A percentile compares a stretch with the other conserved stretches of the same genome.
Conservation (phyloP, 35 echinoderm and acorn worm genomes). For the Stichopus chloronotus region DNA sequence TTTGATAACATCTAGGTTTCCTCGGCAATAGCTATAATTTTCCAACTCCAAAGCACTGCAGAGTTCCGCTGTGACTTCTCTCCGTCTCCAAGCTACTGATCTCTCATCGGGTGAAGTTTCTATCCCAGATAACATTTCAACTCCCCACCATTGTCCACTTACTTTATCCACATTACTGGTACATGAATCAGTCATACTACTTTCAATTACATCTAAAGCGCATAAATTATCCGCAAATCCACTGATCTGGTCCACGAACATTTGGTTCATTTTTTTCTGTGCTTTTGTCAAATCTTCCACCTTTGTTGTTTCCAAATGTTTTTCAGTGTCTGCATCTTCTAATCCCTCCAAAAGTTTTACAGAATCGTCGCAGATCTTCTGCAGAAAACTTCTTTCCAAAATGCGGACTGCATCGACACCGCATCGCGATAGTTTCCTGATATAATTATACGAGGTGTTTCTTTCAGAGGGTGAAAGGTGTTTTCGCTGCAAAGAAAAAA, state of each 20-base stretch:
- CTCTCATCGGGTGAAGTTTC: neutral
- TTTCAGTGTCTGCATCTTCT: neutral
- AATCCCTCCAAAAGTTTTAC: neutral
- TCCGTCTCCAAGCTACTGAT: neutral
- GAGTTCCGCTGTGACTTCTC: neutral
- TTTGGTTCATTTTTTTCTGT: neutral
- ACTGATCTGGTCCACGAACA: neutral
- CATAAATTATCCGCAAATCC: slow-evolving; percentile 26
- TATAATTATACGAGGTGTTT: slow-evolving; percentile 5
- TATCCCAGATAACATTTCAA: neutral
- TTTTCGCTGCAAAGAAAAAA: neutral
- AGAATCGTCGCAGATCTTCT: neutral
- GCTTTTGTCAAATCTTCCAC: neutral
- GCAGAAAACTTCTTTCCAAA: slow-evolving; percentile 3
- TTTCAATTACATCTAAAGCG: neutral
- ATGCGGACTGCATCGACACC: neutral
- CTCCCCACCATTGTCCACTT: slow-evolving; percentile 31
- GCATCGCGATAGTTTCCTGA: slow-evolving; percentile 14
- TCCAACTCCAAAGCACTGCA: slow-evolving; percentile 15
- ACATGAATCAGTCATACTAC: neutral
- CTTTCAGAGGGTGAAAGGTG: neutral
- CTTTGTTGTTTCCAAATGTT: neutral
- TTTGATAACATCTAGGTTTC: neutral
- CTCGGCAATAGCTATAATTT: neutral
- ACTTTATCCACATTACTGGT: slow-evolving; percentile 16